Base-by-base conservation (phyloP, 2,797 vertebrate genomes). In the Garrulus glandarius region DNA sequence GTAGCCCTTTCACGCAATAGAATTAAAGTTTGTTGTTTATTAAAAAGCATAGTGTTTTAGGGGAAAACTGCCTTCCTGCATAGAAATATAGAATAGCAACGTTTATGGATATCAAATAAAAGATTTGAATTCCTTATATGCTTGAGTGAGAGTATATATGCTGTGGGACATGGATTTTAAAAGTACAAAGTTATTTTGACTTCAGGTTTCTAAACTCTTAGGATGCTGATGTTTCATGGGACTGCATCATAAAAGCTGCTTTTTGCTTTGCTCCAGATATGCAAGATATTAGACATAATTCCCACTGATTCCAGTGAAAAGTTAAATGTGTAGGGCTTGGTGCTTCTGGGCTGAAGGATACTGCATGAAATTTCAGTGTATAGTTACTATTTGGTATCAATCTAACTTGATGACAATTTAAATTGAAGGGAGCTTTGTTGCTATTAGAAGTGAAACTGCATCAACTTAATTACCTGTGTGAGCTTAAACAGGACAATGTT, bases 91-190 rank as follows among this genome's bases (percentile, higher is more conserved):
- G 98, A 97, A 95, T 98, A 98, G 98, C 94, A 97, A 96, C 98
- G 65, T 98, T 98, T 98, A 98, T 98, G 97, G 97, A 97, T 98
- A 98, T 98, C 81, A 98, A 98, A 98, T 98, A 98, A 98, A 90
- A 98, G 88, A 98, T 97, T 98, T 98, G 97, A 97, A 98, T 98
- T 98, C 96, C 97, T 98, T 98, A 97, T 95, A 84, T 98, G 87
- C 96, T 98, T 97, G 98, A 98, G 97, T 98, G 97, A 98, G 98
- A 98, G 97, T 98, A 98, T 98, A 91, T 98, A 95, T 98, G 96
- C 61, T 63, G 89, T 3, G 96, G 97, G 95, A 76, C 96, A 94
- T 74, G 97, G 93, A 80, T 82, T 95, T 87, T 3, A 91, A 93
- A 94, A 86, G 69, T 64, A 43, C 53, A 1, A 84, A 68, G 36